Evolutionary conservation across 2,888 invertebrate species (phyloP), one percentile per base, ranked within the genome.

Genomic region (Tethea ocularis): DNA sequence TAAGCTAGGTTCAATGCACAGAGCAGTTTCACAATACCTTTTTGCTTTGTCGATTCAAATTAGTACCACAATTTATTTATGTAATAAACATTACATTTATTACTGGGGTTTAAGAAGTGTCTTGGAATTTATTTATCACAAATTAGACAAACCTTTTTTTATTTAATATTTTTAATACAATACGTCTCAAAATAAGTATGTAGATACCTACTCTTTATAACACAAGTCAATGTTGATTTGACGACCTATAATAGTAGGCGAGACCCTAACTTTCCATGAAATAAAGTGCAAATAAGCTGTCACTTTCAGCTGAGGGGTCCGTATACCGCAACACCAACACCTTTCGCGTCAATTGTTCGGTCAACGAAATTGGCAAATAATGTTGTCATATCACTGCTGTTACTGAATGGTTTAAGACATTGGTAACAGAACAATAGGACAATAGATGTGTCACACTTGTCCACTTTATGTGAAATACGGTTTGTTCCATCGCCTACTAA

Each of bases 281-380:
- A 68, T 74, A 71, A 72, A 76, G 72, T 77, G 79, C 77, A 80
- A 79, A 81, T 80, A 76, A 74, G 78, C 73, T 67, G 83, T 82
- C 83, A 80, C 76, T 73, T 72, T 74, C 83, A 82, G 74, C 67
- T 61, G 72, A 72, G 77, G 74, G 69, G 68, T 61, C 64, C 67
- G 72, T 74, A n/a, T 20, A n/a, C 17, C 46, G 75, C 29, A 52
- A 36, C 29, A 52, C 41, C 23, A 46, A 46, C 20, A 33, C 33
- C 36, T 54, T 54, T 36, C 33, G 36, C 22, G 54, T 54, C 36
- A 54, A 33, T n/a, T 22, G 33, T 36, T 6, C 15, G 54, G 54
- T 54, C 54, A 54, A 33, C 6, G 33, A 33, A 33, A 33, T 22
- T 33, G 33, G 54, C 54, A 36, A 36, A 54, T 54, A 54, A 54